Evolutionary conservation across 2,797 vertebrate species (phyloP).

Genomic region (Gila robusta): DNA sequence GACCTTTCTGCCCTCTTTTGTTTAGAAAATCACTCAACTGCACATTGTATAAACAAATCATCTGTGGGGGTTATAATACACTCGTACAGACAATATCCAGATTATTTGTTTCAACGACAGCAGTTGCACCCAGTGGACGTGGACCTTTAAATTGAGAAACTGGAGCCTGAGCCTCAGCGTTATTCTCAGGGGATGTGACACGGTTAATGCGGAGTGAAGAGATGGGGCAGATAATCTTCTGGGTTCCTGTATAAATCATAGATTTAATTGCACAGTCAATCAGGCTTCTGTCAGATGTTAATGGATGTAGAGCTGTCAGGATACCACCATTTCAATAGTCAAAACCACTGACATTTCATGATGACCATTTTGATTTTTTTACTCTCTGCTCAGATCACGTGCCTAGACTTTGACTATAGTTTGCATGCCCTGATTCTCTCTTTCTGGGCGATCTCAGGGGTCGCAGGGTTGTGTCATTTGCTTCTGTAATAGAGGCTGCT

Average conservation of each 20-base stretch:
- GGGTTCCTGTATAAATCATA: constrained; percentile 30
- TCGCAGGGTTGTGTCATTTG: constrained; percentile 50
- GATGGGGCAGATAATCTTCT: constrained; percentile 52
- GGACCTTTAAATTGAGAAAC: constrained; percentile 28
- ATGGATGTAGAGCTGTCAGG: not conserved
- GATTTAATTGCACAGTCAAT: constrained; percentile 27
- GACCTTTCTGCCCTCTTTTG: constrained; percentile 60
- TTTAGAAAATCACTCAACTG: constrained; percentile 61
- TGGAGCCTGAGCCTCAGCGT: not conserved
- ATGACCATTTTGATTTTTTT: not conserved
- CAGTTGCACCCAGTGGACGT: not conserved
- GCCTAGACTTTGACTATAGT: not conserved
- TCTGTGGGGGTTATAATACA: constrained; percentile 44
- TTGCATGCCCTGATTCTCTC: constrained; percentile 26
- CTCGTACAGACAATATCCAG: not conserved
- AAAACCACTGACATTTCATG: not conserved
- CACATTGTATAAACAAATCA: constrained; percentile 62
- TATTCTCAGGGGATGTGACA: constrained; percentile 61
- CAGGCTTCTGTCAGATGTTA: constrained; percentile 13
- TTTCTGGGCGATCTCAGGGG: constrained; percentile 53
- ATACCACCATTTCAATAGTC: not conserved
- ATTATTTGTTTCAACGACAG: constrained; percentile 24
- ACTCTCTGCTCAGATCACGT: not conserved
- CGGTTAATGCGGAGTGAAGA: constrained; percentile 68
- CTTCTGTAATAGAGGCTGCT: constrained; percentile 72